A percentile compares a stretch with the other conserved stretches of the same genome.
Conservation (phyloP, 30 jellyfish, hydroid and myxozoan species). For the Calvadosia cruxmelitensis region DNA sequence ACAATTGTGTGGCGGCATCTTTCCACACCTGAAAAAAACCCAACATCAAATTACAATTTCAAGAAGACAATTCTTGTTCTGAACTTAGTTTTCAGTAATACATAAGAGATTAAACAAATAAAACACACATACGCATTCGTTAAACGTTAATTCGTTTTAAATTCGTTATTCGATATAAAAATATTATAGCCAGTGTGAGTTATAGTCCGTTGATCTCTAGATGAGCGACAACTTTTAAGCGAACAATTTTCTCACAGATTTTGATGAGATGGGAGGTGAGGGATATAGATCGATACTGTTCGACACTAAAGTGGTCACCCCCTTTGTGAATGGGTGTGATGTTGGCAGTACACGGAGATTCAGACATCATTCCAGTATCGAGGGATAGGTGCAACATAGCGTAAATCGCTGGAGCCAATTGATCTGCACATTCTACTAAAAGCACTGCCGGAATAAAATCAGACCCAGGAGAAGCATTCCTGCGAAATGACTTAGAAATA, state of each 20-base stretch:
- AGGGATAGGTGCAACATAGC: background rate
- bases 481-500: too few relatives aligned
- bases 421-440: background rate
- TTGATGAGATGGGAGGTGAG: background rate
- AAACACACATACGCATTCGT: too few relatives aligned
- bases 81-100: background rate
- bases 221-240: background rate
- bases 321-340: background rate
- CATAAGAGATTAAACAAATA: too few relatives aligned
- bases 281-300: background rate
- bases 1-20: conserved; percentile 69
- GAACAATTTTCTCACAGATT: background rate
- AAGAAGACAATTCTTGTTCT: too few relatives aligned
- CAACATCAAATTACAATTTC: too few relatives aligned
- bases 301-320: background rate
- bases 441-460: too few relatives aligned
- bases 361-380: background rate
- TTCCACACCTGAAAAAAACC: conserved; percentile 65
- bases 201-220: background rate
- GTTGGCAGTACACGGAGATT: background rate
- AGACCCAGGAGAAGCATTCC: too few relatives aligned
- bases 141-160: too few relatives aligned
- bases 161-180: too few relatives aligned
- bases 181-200: too few relatives aligned
- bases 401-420: background rate